These are phyloP conservation scores for Nyctereutes procyonoides DNA, from an alignment of 2,113 vertebrate species.

Conservation along the genomic window DNA sequence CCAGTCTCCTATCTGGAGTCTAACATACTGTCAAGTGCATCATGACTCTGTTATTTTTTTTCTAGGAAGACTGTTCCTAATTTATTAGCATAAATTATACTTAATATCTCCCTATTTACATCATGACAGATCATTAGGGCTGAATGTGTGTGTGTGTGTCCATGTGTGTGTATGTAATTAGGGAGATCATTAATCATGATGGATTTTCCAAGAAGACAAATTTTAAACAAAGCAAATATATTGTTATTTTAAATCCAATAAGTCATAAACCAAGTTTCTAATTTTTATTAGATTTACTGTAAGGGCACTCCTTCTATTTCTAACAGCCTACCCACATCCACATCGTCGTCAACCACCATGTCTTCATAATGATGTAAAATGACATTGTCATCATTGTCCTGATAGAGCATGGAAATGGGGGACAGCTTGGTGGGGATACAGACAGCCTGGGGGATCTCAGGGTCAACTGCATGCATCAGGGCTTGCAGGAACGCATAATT, in stretches of 20 bases:
- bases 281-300: slow-evolving; percentile 45
- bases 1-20: not conserved
- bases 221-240: not conserved
- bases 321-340: slow-evolving; percentile 73
- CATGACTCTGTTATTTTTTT: too few relatives aligned
- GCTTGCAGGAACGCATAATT: slow-evolving; percentile 78
- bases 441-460: slow-evolving; percentile 56
- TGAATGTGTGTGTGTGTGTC: not conserved
- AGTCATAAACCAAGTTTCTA: not conserved
- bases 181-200: not conserved
- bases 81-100: too few relatives aligned
- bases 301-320: not conserved
- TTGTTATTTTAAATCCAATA: not conserved
- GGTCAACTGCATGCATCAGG: slow-evolving; percentile 13
- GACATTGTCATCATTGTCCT: slow-evolving; percentile 70
- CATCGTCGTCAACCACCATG: slow-evolving; percentile 81
- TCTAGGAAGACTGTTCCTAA: too few relatives aligned
- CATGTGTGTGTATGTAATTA: not conserved
- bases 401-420: slow-evolving; percentile 80
- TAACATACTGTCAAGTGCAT: not conserved
- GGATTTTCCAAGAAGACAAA: slow-evolving; percentile 7
- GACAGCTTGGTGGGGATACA: slow-evolving; percentile 78
- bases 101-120: too few relatives aligned
- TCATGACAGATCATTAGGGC: not conserved
- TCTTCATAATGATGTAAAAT: slow-evolving; percentile 75